Percentiles rank a stretch among this genome's conserved stretches.
Evolutionary conservation across 2,113 vertebrate genomes (phyloP).

Genomic region (Cynocephalus volans): DNA sequence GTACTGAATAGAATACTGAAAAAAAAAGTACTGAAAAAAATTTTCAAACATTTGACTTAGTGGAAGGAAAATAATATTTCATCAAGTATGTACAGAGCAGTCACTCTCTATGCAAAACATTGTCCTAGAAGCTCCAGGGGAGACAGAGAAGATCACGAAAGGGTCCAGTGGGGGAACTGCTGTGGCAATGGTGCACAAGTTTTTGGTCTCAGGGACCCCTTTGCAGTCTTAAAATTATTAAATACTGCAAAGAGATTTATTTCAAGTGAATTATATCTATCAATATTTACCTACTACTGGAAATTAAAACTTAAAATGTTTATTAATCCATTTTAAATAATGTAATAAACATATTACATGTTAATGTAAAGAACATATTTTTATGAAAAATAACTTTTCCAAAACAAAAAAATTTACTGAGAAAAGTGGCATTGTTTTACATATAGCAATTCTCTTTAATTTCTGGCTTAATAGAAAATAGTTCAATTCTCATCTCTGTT

Average conservation of each 20-base stretch:
- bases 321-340: slow-evolving; percentile 42
- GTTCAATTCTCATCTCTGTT: slow-evolving; percentile 21
- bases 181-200: background rate
- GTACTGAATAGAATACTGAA: background rate
- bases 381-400: slow-evolving; percentile 40
- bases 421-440: background rate
- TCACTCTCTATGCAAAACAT: background rate
- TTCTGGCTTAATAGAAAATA: background rate
- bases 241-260: background rate
- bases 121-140: background rate
- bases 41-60: background rate
- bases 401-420: background rate
- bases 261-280: background rate
- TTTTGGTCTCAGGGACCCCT: background rate
- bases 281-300: slow-evolving; percentile 1
- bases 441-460: slow-evolving; percentile 24
- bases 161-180: too few relatives aligned
- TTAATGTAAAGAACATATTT: background rate
- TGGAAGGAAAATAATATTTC: background rate
- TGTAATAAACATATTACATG: background rate
- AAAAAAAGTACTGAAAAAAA: background rate
- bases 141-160: background rate
- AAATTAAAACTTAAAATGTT: slow-evolving; percentile 45
- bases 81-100: background rate
- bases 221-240: background rate